These are phyloP conservation scores for Trissolcus brochymenae DNA, from an alignment of 2,888 invertebrate genomes.

Conservation along the genomic window DNA sequence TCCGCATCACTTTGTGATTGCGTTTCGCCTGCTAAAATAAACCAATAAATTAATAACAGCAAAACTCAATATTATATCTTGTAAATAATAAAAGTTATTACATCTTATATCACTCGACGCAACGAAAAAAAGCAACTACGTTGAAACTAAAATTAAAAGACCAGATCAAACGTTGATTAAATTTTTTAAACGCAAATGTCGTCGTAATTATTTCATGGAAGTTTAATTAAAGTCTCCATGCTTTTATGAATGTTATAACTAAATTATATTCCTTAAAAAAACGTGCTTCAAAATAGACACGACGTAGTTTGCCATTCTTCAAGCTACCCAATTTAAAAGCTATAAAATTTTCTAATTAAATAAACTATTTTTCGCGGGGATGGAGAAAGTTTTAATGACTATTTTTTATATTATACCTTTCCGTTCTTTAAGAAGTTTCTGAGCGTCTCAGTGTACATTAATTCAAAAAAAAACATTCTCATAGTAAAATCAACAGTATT, in stretches of 20 bases:
- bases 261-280: slow-evolving; percentile 31
- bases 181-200: slow-evolving; percentile 4
- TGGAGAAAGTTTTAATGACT: slow-evolving; percentile 42
- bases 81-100: not conserved
- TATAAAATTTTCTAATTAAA: slow-evolving; percentile 48
- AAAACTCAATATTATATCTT: not conserved
- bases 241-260: slow-evolving; percentile 30
- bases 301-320: slow-evolving; percentile 11
- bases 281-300: slow-evolving; percentile 19
- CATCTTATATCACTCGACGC: no score
- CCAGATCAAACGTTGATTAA: not conserved
- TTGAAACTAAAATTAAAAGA: not conserved
- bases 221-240: slow-evolving; percentile 23
- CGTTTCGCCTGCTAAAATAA: no score
- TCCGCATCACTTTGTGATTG: no score
- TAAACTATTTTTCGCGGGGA: slow-evolving; percentile 32
- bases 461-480: slow-evolving; percentile 35
- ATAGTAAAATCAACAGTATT: slow-evolving; percentile 13
- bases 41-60: no score
- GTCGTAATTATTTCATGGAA: slow-evolving; percentile 29
- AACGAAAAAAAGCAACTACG: not conserved
- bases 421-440: slow-evolving; percentile 29
- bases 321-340: slow-evolving; percentile 39
- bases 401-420: slow-evolving; percentile 42
- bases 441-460: slow-evolving; percentile 1